Evolutionary conservation across 2,797 vertebrate species (phyloP).

Genomic region (Halcyon chelicuti): DNA sequence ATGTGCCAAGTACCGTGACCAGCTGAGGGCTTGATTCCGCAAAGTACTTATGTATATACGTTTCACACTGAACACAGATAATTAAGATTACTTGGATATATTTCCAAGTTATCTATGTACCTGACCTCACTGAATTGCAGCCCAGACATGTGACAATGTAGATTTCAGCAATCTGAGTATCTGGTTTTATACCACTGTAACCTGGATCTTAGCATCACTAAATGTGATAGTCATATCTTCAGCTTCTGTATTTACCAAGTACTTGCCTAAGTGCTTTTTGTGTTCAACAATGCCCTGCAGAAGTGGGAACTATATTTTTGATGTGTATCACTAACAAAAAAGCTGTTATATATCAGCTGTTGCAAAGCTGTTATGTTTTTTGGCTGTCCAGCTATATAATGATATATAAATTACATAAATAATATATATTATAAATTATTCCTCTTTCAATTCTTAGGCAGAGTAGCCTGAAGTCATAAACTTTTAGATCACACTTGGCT

Average conservation of each 20-base stretch:
- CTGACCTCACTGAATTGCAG: background rate
- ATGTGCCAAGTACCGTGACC: background rate
- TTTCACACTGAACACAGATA: background rate
- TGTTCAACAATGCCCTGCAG: background rate
- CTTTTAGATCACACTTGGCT: background rate
- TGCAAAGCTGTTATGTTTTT: background rate
- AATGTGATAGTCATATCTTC: background rate
- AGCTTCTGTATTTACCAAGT: background rate
- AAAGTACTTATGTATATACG: background rate
- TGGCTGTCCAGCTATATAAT: background rate
- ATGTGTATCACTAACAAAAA: rapidly evolving
- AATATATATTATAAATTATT: background rate
- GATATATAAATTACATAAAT: too few species aligned
- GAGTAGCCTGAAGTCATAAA: background rate
- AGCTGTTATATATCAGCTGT: too few species aligned
- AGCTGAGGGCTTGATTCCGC: background rate
- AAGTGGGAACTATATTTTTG: background rate
- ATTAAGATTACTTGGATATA: background rate
- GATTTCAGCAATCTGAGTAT: background rate
- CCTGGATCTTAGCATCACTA: background rate
- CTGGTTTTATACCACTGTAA: background rate
- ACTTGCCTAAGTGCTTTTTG: background rate
- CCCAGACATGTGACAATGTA: rapidly evolving
- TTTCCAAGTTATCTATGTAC: background rate
- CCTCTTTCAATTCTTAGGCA: background rate